phyloP scores from a whole-genome alignment of 1,140 invertebrate species.

The Papilio dardanus region DNA sequence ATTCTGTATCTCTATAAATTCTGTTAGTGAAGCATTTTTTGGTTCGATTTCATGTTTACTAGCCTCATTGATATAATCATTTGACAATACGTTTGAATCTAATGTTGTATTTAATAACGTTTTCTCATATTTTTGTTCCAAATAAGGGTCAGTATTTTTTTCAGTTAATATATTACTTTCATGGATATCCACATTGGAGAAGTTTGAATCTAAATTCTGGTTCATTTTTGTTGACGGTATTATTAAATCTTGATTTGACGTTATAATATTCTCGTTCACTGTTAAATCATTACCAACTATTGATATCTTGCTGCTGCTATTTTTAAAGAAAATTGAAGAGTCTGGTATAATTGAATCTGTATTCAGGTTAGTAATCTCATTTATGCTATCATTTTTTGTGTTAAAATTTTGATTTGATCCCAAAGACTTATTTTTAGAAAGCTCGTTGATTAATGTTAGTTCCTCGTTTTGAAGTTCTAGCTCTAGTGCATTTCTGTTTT shows the following conservation, averaged over 20 bases:
- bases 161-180: not conserved
- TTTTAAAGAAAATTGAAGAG: not conserved
- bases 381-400: not conserved
- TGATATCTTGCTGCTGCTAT: not conserved
- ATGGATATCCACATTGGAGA: not conserved
- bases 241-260: not conserved
- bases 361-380: conserved; percentile 4
- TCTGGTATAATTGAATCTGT: not conserved
- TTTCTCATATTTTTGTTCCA: not conserved
- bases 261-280: not conserved
- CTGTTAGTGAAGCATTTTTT: not conserved
- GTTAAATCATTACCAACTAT: not conserved
- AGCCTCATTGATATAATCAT: not conserved
- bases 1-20: not conserved
- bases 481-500: not conserved
- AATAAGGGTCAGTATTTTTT: not conserved
- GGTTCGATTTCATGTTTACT: not conserved
- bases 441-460: not conserved
- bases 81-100: not conserved
- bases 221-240: not conserved
- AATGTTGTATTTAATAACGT: not conserved
- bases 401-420: not conserved
- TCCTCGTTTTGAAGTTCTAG: not conserved
- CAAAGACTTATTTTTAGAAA: not conserved
- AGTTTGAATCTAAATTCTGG: not conserved